Evolutionary conservation across 2,797 vertebrate species (phyloP).

Genomic region (Macropus fuliginosus): DNA sequence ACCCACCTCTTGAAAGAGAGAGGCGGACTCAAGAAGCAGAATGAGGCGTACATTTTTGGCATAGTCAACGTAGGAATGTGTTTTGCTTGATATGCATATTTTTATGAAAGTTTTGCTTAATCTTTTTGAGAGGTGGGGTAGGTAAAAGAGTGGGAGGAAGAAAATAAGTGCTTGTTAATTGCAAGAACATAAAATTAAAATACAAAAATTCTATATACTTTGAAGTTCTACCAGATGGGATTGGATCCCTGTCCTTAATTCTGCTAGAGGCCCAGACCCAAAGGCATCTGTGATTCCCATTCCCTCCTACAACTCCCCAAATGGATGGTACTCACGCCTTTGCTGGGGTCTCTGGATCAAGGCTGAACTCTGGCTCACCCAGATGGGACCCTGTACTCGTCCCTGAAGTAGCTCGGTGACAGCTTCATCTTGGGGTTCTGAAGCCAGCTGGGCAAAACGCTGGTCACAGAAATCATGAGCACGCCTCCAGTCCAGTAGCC

Average conservation of each 20-base stretch:
- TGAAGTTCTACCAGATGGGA: neutral
- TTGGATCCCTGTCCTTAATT: neutral
- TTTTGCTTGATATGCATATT: neutral
- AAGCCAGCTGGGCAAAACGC: constrained; percentile 87
- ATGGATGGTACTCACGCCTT: constrained; percentile 79
- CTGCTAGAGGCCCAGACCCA: neutral
- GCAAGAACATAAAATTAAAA: neutral
- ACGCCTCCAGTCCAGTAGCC: constrained; percentile 85
- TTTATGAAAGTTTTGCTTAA: neutral
- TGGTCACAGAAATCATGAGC: constrained; percentile 89
- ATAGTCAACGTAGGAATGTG: neutral
- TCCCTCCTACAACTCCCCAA: neutral
- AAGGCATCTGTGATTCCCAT: neutral
- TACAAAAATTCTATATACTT: neutral
- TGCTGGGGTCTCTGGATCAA: constrained; percentile 61
- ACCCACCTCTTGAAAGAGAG: neutral
- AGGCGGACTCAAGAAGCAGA: neutral
- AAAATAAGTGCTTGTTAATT: neutral
- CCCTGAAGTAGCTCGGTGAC: constrained; percentile 79
- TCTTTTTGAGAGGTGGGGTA: neutral
- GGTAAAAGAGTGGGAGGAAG: neutral
- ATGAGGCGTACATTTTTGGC: neutral
- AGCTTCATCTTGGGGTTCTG: constrained; percentile 63
- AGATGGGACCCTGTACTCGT: constrained; percentile 81
- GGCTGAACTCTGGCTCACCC: constrained; percentile 83